Evolutionary conservation across 2,113 vertebrate species (phyloP), one percentile per base, ranked within the genome.

Genomic region (Thalassoma bifasciatum): DNA sequence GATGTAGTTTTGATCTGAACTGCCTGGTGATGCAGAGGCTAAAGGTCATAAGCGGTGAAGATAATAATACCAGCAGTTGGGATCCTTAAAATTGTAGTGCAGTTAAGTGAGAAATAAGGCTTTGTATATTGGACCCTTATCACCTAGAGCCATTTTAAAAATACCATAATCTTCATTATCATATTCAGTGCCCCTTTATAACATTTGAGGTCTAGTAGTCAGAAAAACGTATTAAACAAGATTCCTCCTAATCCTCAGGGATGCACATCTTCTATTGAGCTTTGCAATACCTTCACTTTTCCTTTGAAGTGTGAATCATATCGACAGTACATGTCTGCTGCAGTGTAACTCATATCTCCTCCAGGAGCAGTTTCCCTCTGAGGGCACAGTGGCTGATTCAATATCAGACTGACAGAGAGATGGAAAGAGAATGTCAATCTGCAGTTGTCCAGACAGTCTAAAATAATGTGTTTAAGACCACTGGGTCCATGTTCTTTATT

Each of bases 401-500:
- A 5, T 52, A 51, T 79, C 66, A 51, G 54, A 81, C 23, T 62
- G 56, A 67, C 17, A 68, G 52, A 64, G 54, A 52, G n/a, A 65
- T 2, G 63, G 26, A 71, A 22, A 54, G 49, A 72, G 49, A 62
- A 22, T 37, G 50, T 46, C 24, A 58, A 34, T 71, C 77, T 79
- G 38, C 62, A 83, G 57, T 72, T 64, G 60, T 79, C 63, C 74
- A 76, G 65, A 71, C 64, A 67, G 74, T 70, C 70, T 54, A 86
- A 88, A 88, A 92, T 89, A 91, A 90, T 81, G 63, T 90, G 81
- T 75, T 85, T 74, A 77, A 83, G 73, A 88, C 68, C 61, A 61
- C 17, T 11, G 49, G 52, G 77, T 63, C 51, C 73, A 50, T 19
- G 66, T 82, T 80, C 63, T 57, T 81, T 74, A 75, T 70, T 81